Base-by-base conservation (phyloP, 2,113 vertebrate genomes). In the Stigmatopora argus region DNA sequence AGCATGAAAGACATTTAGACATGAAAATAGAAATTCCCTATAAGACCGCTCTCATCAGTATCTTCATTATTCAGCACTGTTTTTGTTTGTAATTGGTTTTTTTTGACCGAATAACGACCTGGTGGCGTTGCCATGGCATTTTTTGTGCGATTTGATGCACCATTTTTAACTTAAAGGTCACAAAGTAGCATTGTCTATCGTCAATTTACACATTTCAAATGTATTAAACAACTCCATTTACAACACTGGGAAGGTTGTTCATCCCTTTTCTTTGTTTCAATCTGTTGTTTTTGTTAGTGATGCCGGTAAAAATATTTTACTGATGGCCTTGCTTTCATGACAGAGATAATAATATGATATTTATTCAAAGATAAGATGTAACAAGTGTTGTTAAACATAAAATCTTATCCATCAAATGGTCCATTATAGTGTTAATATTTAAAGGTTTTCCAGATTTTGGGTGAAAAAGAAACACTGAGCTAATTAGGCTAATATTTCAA, bases 71-170 rank as follows among this genome's bases (percentile, higher is more conserved):
- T 84, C 70, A 41, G 64, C 72, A 73, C 72, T 77, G 81, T 82
- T 18, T 87, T 83, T 87, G 70, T 83, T 86, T 49, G 75, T 81
- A 83, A 87, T 83, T 86, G n/a, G 78, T 88, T 85, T 87, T 80
- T 84, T 85, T 68, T 86, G 84, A 85, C 73, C 77, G 83, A 88
- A 84, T 80, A 83, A 84, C 73, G 82, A 73, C 69, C 81, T 81
- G 2, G 62, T 60, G 66, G 83, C 72, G 34, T 53, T 70, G 82
- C 83, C 78, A 76, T 74, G 80, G 74, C 74, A 78, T 80, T 78
- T 84, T 86, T 83, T 78, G 82, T 82, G 85, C 85, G 81, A 86
- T 83, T 81, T 81, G 67, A 81, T 74, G 80, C 53, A 75, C 45
- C 80, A 31, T 59, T 78, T 82, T 83, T 83, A 84, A 85, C 88